Conservation (phyloP, 2,113 vertebrate species). For the Eulemur macaco region DNA sequence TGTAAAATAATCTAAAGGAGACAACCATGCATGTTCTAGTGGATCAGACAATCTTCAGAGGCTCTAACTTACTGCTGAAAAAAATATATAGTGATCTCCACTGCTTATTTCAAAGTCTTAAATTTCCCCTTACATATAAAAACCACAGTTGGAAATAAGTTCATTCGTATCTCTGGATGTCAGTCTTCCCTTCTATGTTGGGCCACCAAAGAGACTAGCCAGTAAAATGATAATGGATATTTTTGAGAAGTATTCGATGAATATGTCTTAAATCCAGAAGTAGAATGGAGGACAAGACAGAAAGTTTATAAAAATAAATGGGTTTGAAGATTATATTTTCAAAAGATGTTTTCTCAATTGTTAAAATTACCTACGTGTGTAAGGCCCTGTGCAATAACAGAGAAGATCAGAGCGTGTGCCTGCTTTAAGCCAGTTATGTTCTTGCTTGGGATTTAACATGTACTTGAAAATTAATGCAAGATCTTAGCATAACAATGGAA, state of each 20-base stretch:
- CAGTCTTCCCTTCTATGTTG: neutral
- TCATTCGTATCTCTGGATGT: neutral
- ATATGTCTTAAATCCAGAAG: neutral
- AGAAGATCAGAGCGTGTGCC: neutral
- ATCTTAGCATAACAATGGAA: neutral
- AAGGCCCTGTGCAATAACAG: neutral
- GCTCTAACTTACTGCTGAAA: neutral
- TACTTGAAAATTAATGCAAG: neutral
- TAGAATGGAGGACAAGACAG: neutral
- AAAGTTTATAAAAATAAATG: neutral
- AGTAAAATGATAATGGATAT: neutral
- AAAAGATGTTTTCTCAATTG: neutral
- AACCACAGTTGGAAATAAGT: neutral
- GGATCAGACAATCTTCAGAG: neutral
- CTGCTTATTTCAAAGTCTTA: neutral
- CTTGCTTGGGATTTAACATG: neutral
- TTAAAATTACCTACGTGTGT: neutral
- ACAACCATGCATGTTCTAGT: neutral
- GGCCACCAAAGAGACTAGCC: neutral
- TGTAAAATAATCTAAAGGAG: neutral
- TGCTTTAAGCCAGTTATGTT: neutral
- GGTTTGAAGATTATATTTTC: neutral
- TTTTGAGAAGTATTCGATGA: neutral
- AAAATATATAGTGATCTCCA: neutral
- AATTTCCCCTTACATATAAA: neutral